Percentiles rank a stretch among this genome's conserved stretches.
Conservation (phyloP, 2,888 invertebrate genomes). For the Melanophora roralis region DNA sequence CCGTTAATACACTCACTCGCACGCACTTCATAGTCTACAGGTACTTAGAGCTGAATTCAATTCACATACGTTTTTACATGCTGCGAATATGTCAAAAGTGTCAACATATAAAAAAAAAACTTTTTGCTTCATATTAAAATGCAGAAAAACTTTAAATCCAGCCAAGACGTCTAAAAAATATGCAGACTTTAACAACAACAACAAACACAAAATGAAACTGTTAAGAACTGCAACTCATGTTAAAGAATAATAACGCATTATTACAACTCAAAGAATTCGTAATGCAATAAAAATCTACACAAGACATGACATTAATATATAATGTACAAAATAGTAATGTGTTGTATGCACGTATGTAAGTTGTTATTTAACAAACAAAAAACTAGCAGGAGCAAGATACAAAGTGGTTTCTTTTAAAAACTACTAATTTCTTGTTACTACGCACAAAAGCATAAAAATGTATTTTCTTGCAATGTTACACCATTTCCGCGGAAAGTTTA, state of each 20-base stretch:
- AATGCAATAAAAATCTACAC: conserved; percentile 52
- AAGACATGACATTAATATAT: conserved; percentile 17
- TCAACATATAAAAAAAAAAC: conserved; percentile 58
- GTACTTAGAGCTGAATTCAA: conserved; percentile 20
- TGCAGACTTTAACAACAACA: conserved; percentile 29
- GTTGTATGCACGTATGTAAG: conserved; percentile 13
- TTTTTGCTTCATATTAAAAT: conserved; percentile 19
- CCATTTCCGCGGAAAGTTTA: not conserved
- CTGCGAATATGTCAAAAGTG: conserved; percentile 62
- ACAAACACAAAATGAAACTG: not conserved
- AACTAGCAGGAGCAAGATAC: conserved; percentile 4
- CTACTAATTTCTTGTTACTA: conserved; percentile 53
- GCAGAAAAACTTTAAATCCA: conserved; percentile 3
- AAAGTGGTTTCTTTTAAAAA: conserved; percentile 48
- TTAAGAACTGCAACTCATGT: not conserved
- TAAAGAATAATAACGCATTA: not conserved
- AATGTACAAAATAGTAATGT: not conserved
- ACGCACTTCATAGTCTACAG: not conserved
- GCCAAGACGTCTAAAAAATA: conserved; percentile 22
- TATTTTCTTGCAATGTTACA: not conserved
- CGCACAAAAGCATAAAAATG: conserved; percentile 13
- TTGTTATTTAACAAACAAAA: conserved; percentile 16
- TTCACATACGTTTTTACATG: conserved; percentile 26
- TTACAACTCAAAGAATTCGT: conserved; percentile 55
- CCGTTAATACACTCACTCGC: conserved; percentile 15